Percentiles rank a stretch among this genome's conserved stretches.
These are phyloP conservation scores for Miniopterus natalensis DNA, from an alignment of 2,113 vertebrate species.

Conservation along the genomic window DNA sequence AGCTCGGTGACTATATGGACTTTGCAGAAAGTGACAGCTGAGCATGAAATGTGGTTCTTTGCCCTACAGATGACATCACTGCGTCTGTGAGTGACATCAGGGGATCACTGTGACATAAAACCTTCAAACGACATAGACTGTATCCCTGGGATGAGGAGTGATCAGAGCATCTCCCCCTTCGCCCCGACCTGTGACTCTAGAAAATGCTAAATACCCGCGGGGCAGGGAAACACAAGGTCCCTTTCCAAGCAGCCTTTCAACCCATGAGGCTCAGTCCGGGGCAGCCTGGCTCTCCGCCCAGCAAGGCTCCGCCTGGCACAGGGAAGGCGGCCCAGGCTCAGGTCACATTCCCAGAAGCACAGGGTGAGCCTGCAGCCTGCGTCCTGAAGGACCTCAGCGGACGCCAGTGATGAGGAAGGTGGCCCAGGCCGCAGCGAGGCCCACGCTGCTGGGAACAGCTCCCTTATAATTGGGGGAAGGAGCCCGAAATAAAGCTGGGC, in stretches of 20 bases:
- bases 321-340: conserved; percentile 27
- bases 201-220: neutral
- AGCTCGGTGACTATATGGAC: neutral
- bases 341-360: conserved; percentile 38
- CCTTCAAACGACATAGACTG: neutral
- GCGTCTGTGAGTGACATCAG: neutral
- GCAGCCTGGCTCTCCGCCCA: neutral
- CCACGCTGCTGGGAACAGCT: conserved; percentile 14
- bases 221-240: neutral
- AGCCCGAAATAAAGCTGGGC: conserved; percentile 42
- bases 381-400: conserved; percentile 49
- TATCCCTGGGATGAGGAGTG: neutral
- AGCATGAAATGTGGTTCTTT: neutral
- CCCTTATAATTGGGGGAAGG: conserved; percentile 42
- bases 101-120: neutral
- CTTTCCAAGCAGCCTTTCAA: neutral
- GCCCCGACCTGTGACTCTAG: neutral
- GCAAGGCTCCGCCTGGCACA: neutral
- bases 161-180: neutral
- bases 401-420: conserved; percentile 58
- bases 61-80: neutral
- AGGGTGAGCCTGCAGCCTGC: conserved; percentile 8
- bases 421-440: conserved; percentile 32
- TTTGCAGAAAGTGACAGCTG: neutral
- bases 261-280: neutral